Conservation (phyloP, 2,888 invertebrate species). For the Nesidiocoris tenuis region DNA sequence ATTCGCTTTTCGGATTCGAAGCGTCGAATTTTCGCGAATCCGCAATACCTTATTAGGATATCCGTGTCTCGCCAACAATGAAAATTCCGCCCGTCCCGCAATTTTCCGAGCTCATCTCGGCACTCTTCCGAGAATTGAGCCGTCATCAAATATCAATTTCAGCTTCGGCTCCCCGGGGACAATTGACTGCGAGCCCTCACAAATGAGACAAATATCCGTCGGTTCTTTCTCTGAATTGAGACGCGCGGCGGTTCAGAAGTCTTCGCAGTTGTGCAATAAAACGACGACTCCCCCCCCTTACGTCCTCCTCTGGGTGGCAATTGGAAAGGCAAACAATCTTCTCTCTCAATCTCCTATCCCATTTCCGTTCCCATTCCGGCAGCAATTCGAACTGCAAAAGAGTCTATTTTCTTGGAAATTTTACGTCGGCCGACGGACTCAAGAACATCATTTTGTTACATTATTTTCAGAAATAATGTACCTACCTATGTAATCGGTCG, state of each 20-base stretch:
- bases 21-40: no score
- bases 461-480: no score
- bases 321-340: not conserved
- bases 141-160: not conserved
- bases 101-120: no score
- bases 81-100: no score
- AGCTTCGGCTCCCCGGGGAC: not conserved
- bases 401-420: not conserved
- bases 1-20: no score
- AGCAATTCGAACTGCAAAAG: not conserved
- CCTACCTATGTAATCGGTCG: no score
- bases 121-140: not conserved
- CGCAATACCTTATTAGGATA: no score
- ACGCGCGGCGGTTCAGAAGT: not conserved
- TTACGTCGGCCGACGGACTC: not conserved
- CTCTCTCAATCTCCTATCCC: not conserved
- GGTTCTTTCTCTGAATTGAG: not conserved
- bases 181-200: not conserved
- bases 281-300: not conserved
- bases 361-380: not conserved
- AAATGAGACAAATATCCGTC: not conserved
- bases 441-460: no score
- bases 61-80: not conserved
- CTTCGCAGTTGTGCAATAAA: not conserved
- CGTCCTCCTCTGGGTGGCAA: not conserved